A percentile compares a stretch with the other conserved stretches of the same genome.
These are phyloP conservation scores for Didymodactylos carnosus DNA, from an alignment of 2,888 invertebrate genomes.

Conservation along the genomic window DNA sequence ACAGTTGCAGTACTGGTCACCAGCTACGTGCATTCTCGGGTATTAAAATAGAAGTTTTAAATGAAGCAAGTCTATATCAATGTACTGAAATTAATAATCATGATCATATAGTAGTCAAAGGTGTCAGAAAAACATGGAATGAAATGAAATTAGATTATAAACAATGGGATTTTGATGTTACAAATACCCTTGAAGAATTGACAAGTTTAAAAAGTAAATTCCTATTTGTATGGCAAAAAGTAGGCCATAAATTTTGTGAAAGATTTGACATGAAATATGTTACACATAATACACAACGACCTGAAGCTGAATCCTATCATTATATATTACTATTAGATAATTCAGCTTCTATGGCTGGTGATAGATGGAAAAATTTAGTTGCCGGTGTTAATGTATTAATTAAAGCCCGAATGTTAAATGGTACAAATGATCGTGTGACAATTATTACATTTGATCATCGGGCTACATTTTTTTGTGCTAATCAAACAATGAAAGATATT, in stretches of 20 bases:
- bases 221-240: not conserved
- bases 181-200: not conserved
- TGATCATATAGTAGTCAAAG: not conserved
- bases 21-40: not conserved
- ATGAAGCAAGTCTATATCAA: not conserved
- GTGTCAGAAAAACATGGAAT: not conserved
- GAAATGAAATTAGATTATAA: not conserved
- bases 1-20: not conserved
- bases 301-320: not conserved
- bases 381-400: not conserved
- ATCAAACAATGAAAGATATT: too few species aligned
- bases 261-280: not conserved
- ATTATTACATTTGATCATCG: too few species aligned
- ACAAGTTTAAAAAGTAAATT: not conserved
- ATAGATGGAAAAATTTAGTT: not conserved
- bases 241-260: not conserved
- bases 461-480: too few species aligned
- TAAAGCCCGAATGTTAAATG: too few species aligned
- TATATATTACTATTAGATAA: not conserved
- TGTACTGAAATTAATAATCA: not conserved
- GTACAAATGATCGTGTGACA: too few species aligned
- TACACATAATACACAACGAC: not conserved
- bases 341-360: not conserved
- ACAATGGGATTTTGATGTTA: not conserved
- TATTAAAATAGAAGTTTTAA: not conserved